A percentile compares a stretch with the other conserved stretches of the same genome.
Evolutionary conservation across 2,797 vertebrate species (phyloP).

Genomic region (Chelon labrosus): DNA sequence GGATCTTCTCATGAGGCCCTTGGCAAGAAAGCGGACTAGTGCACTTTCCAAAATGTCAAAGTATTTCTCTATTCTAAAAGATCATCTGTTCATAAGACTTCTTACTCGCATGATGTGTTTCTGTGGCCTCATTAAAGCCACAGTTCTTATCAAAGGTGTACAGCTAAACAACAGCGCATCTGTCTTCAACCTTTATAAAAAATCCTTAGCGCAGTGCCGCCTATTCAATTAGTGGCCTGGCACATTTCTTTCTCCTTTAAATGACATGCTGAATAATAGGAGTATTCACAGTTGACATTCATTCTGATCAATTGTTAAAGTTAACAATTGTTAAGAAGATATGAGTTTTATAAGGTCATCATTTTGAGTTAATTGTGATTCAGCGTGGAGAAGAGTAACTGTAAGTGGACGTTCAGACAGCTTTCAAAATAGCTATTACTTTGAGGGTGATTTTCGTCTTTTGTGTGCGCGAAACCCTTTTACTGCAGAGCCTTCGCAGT

Average conservation of each 20-base stretch:
- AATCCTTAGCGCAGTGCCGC: not conserved
- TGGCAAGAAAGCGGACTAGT: not conserved
- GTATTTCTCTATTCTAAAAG: not conserved
- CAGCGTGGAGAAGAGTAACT: not conserved
- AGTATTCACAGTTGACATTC: conserved; percentile 7
- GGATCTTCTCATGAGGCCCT: not conserved
- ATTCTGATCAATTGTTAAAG: conserved; percentile 12
- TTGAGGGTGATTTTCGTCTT: not conserved
- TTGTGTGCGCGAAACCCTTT: conserved; percentile 6
- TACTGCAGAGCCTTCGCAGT: conserved; percentile 3
- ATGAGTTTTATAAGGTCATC: not conserved
- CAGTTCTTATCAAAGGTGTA: not conserved
- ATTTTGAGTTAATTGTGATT: conserved; percentile 14
- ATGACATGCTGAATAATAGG: not conserved
- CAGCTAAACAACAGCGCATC: conserved; percentile 3
- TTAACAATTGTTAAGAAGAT: not conserved
- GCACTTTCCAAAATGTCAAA: not conserved
- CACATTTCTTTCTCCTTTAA: not conserved
- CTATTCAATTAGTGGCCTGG: not conserved
- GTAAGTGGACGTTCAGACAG: not conserved
- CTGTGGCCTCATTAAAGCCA: conserved; percentile 14
- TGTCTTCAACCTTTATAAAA: not conserved
- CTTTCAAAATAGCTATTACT: not conserved
- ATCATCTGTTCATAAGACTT: not conserved
- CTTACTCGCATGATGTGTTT: not conserved